These are phyloP conservation scores for Coecobrya sp. DNA, from an alignment of 2,888 invertebrate genomes.

Conservation along the genomic window DNA sequence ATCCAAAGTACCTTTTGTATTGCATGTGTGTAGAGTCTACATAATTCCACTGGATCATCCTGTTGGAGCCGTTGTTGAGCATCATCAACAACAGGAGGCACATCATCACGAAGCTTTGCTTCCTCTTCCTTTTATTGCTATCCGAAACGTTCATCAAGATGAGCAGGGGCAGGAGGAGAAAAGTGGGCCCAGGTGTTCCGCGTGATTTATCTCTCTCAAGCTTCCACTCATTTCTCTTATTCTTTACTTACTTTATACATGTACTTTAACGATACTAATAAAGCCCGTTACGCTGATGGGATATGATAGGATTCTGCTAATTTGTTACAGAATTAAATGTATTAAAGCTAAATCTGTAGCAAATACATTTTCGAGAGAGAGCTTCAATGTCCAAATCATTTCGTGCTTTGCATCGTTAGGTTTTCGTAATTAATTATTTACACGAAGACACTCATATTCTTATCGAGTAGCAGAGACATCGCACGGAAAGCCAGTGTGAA, in stretches of 20 bases:
- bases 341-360: background rate
- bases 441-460: too few species aligned
- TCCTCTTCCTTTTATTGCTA: constrained; percentile 7
- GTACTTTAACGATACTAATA: background rate
- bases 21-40: constrained; percentile 37
- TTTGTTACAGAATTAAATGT: constrained; percentile 24
- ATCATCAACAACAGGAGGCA: background rate
- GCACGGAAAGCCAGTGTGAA: too few species aligned
- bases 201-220: constrained; percentile 44
- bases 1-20: constrained; percentile 12
- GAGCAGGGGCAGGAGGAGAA: constrained; percentile 1
- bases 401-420: background rate
- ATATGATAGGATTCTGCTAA: background rate
- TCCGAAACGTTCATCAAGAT: constrained; percentile 39
- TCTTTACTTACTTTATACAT: background rate
- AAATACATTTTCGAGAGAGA: background rate
- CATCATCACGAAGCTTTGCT: constrained; percentile 21
- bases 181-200: constrained; percentile 66
- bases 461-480: too few species aligned
- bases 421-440: background rate
- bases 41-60: constrained; percentile 59
- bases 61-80: background rate
- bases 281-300: background rate
- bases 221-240: constrained; percentile 1
- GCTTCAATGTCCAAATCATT: background rate